Evolutionary conservation across 2,888 invertebrate species (phyloP).

Genomic region (Andrena chrysosceles): DNA sequence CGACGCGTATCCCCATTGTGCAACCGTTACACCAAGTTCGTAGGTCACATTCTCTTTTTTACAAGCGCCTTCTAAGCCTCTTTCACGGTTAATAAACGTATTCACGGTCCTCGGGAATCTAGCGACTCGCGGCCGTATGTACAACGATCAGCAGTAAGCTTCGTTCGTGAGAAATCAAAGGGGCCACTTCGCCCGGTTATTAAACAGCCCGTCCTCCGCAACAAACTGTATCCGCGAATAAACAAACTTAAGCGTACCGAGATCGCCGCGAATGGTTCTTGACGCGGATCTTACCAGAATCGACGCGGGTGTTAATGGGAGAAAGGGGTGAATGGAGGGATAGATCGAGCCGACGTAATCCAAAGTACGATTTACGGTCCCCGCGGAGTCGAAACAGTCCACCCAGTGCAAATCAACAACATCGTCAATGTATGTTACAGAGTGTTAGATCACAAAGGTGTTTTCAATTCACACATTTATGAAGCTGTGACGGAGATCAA

Average conservation of each 20-base stretch:
- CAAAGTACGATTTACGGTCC: conserved; percentile 79
- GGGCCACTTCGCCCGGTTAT: neutral
- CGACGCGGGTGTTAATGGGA: neutral
- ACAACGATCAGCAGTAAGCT: too few relatives aligned
- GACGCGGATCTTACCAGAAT: neutral
- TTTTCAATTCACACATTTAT: neutral
- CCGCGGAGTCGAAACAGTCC: conserved; percentile 73
- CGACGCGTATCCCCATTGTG: conserved; percentile 50
- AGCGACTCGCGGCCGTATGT: neutral
- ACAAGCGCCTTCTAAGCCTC: conserved; percentile 31
- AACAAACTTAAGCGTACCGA: neutral
- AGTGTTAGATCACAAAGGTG: neutral
- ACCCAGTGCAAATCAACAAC: conserved; percentile 70
- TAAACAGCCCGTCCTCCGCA: neutral
- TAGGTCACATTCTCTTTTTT: conserved; percentile 53
- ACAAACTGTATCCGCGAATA: neutral
- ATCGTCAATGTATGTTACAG: neutral
- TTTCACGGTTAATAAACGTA: conserved; percentile 51
- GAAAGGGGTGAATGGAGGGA: conserved; percentile 65
- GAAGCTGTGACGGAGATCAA: neutral
- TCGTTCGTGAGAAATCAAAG: neutral
- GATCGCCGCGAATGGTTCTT: neutral
- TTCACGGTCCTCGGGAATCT: conserved; percentile 28
- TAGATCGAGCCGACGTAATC: conserved; percentile 70
- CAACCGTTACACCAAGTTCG: conserved; percentile 31